Base-by-base conservation (phyloP, 2,888 invertebrate genomes). In the Lasioglossum morio region DNA sequence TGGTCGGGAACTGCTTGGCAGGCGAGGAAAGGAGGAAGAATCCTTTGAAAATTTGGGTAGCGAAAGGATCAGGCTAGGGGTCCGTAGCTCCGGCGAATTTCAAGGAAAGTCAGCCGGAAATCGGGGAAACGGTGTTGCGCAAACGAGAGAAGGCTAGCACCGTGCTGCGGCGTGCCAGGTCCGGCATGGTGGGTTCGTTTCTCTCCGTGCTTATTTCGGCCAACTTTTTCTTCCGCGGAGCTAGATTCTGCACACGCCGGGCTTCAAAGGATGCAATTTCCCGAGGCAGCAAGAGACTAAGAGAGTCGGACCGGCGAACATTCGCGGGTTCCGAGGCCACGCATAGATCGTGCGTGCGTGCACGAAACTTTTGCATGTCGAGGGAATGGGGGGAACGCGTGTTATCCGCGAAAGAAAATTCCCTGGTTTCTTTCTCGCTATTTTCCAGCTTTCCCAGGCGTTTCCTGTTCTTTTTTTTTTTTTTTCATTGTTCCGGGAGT, bases 181-280 rank as follows among this genome's bases (percentile, higher is more conserved):
- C 78, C 76, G 69, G 74, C 73, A 57, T 4, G 23, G 66, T 4
- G 4, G 19, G 1, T 16, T 16, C 30, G 34, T 66, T 69, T 63
- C 30, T 16, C 63, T 30, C 63, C 23, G 57, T 34, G 34, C 77
- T 84, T 77, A 63, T 78, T 78, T 73, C 77, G 79, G 12, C 40
- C 14, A 87, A 85, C 87, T 83, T 89, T 85, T 89, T 85, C 81
- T 82, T 43, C 48, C 30, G 23, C 4, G 2, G 63, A 8, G 63
- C 70, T 40, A 30, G 63, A 7, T 16, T 30, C 30, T 60, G 46
- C 81, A 53, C 81, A 70, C 75, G 74, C 76, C 72, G 81, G 4
- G 60, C 85, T 63, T 88, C 90, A 87, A 90, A 90, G 88, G 86
- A 74, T 78, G 80, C 80, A 84, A 88, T 88, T 81, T 82, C 66